These are phyloP conservation scores for Eristalis intricaria DNA, from an alignment of 2,888 invertebrate species.

Conservation along the genomic window DNA sequence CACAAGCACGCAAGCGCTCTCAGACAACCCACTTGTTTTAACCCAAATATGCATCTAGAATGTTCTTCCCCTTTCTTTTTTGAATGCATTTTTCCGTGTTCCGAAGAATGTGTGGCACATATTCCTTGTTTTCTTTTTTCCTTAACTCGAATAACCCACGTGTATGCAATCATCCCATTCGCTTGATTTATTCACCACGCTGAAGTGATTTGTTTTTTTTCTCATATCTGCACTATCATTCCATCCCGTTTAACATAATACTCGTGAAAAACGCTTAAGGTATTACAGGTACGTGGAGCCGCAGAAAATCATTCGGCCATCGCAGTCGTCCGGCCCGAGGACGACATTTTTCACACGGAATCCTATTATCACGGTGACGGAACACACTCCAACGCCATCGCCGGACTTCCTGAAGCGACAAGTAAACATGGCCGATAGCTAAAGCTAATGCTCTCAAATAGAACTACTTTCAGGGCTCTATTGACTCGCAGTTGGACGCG, in stretches of 20 bases:
- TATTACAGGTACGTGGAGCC: slow-evolving; percentile 81
- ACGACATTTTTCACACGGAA: slow-evolving; percentile 87
- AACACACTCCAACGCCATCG: slow-evolving; percentile 96
- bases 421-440: slow-evolving; percentile 80
- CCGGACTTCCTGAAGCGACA: slow-evolving; percentile 92
- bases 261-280: slow-evolving; percentile 76
- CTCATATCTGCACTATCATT: slow-evolving; percentile 74
- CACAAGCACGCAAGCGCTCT: slow-evolving; percentile 1
- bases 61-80: neutral
- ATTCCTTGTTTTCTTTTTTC: neutral
- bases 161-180: neutral
- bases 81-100: neutral
- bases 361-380: slow-evolving; percentile 98
- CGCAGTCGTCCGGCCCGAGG: slow-evolving; percentile 79
- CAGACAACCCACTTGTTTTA: neutral
- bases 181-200: slow-evolving; percentile 20
- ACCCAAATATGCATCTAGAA: neutral
- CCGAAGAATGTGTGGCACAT: neutral
- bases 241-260: slow-evolving; percentile 64
- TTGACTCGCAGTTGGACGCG: slow-evolving; percentile 91
- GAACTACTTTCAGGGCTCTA: slow-evolving; percentile 85
- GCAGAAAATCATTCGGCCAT: slow-evolving; percentile 77
- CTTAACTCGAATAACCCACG: neutral
- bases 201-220: slow-evolving; percentile 1
- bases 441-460: slow-evolving; percentile 2